Conservation (phyloP, 37 sponge, comb jelly and placozoan genomes). For the Crambe crambe region DNA sequence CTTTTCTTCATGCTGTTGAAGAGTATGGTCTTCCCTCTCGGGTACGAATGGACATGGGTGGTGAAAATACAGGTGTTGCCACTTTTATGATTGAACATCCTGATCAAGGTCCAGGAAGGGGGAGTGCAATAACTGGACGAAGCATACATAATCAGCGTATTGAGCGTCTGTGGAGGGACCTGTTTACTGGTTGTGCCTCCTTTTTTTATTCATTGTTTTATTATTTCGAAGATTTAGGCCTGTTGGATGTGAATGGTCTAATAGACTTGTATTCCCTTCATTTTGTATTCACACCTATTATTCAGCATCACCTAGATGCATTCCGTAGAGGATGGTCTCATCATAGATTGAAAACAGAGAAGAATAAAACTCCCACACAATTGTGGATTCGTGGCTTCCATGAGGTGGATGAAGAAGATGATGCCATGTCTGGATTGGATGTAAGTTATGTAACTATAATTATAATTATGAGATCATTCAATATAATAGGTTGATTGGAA, state of each 20-base stretch:
- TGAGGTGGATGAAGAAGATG: no score
- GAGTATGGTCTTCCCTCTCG: slow-evolving; percentile 59
- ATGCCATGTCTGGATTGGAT: no score
- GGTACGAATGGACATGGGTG: slow-evolving; percentile 65
- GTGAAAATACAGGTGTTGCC: slow-evolving; percentile 63
- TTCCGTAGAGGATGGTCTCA: slow-evolving; percentile 48
- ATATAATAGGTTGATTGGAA: no score
- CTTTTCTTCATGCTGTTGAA: slow-evolving; percentile 51
- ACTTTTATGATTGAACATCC: slow-evolving; percentile 67
- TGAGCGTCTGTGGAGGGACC: slow-evolving; percentile 71
- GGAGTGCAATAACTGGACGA: slow-evolving; percentile 53
- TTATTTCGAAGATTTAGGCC: slow-evolving; percentile 45
- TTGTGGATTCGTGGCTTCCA: slow-evolving; percentile 6
- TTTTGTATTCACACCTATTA: slow-evolving; percentile 39
- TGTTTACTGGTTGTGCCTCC: slow-evolving; percentile 50
- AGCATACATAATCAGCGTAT: slow-evolving; percentile 80
- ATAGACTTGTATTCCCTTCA: slow-evolving; percentile 59
- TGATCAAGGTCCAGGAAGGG: slow-evolving; percentile 62
- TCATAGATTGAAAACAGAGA: slow-evolving; percentile 35
- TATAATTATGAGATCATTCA: no score
- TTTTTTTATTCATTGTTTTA: no score
- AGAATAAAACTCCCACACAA: slow-evolving; percentile 1
- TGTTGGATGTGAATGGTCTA: slow-evolving; percentile 25
- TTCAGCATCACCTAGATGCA: slow-evolving; percentile 35
- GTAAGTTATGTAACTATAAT: no score